phyloP scores from a whole-genome alignment of 2,888 invertebrate genomes.

The Oligia fasciuncula region DNA sequence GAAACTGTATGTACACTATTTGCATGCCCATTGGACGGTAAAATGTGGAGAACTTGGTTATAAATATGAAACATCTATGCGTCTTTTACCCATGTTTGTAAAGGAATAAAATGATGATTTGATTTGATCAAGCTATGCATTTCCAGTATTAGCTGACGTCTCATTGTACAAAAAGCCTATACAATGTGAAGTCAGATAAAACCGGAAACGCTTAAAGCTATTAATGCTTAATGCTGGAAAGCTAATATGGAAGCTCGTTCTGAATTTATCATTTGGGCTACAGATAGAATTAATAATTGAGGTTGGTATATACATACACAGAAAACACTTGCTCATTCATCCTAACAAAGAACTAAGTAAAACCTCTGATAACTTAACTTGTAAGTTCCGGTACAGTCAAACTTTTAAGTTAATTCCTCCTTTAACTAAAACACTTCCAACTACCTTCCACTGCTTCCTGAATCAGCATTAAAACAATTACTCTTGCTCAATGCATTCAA shows the following conservation, averaged over 20 bases:
- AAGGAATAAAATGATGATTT: no score
- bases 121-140: no score
- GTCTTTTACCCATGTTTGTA: no score
- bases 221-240: no score
- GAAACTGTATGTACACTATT: no score
- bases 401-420: neutral
- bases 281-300: neutral
- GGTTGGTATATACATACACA: neutral
- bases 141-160: no score
- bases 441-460: constrained; percentile 8
- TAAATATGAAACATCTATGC: no score
- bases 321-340: neutral
- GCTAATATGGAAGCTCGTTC: neutral
- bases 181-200: no score
- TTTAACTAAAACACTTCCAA: constrained; percentile 3
- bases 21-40: no score
- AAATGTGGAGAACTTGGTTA: no score
- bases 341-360: neutral
- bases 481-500: constrained; percentile 57
- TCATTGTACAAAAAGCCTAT: no score
- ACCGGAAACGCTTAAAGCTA: no score
- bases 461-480: constrained; percentile 50
- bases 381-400: neutral
- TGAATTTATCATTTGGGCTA: neutral
- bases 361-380: neutral